Evolutionary conservation across 1,140 invertebrate genomes (phyloP), one percentile per base, ranked within the genome.

Genomic region (Neodiprion lecontei): DNA sequence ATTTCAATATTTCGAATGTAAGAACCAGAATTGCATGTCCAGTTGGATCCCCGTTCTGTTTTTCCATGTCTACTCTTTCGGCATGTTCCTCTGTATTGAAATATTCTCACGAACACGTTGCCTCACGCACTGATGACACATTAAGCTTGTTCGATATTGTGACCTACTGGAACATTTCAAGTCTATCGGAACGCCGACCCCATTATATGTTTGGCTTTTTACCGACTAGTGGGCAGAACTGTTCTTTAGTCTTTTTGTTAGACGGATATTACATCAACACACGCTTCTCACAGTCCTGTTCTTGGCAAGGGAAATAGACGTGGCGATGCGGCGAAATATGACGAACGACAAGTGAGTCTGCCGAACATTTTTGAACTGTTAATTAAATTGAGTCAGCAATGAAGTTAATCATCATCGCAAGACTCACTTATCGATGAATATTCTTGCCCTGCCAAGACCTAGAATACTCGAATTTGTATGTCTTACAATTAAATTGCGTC

Each of bases 161-260:
- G 89, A 90, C 88, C 89, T 90, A 89, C 89, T 90, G 89, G 89
- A 89, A 89, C 86, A 77, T 81, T 74, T 79, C 28, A 40, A 40
- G 28, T 40, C 28, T 40, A 40, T 40, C 69, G 83, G 69, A 88
- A 83, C 79, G 79, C 79, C 78, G 76, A 72, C 76, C 79, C 77
- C 74, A 78, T 72, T 75, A 72, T 79, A 75, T 81, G 73, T 75
- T 85, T 83, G 80, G 82, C 81, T 84, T 83, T 75, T 83, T 82
- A 78, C 71, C 77, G 75, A 80, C 77, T 84, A 80, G 82, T 80
- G 83, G 76, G 82, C 50, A 78, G 80, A 76, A 81, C 17, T 65
- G 61, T 65, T 1, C 12, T 17, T 65, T 65, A 82, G 78, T 74
- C 81, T 75, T 82, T 79, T 76, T 74, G 77, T 76, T 81, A 82